Conservation (phyloP, 2,797 vertebrate species). For the Acipenser transmontanus region DNA sequence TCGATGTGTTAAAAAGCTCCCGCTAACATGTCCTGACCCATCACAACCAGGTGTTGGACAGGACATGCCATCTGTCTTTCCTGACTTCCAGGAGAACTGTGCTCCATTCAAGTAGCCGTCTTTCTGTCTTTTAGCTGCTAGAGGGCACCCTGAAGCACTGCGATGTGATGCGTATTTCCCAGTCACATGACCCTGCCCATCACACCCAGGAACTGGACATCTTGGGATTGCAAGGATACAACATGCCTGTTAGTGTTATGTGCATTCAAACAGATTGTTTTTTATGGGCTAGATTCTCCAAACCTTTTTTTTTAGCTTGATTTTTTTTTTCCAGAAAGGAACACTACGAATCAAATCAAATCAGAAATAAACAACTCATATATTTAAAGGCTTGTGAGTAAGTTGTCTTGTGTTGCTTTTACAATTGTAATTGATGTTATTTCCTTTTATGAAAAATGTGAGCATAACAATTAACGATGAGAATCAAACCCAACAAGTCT, state of each 20-base stretch:
- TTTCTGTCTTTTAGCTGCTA: slow-evolving; percentile 94
- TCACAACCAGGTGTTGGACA: slow-evolving; percentile 95
- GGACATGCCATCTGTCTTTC: slow-evolving; percentile 97
- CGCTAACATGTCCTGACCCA: slow-evolving; percentile 93
- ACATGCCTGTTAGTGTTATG: slow-evolving; percentile 30
- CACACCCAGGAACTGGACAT: slow-evolving; percentile 94
- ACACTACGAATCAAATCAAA: too few species aligned
- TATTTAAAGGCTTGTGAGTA: too few species aligned
- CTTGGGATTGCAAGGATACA: slow-evolving; percentile 52
- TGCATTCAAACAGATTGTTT: slow-evolving; percentile 10
- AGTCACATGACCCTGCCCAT: slow-evolving; percentile 95
- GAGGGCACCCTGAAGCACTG: slow-evolving; percentile 91
- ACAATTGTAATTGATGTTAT: too few species aligned
- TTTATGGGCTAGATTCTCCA: not conserved
- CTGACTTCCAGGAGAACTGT: slow-evolving; percentile 97
- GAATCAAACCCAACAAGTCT: too few species aligned
- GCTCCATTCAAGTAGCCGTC: slow-evolving; percentile 93
- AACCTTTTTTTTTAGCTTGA: not conserved
- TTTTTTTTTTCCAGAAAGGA: too few species aligned
- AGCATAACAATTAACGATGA: too few species aligned
- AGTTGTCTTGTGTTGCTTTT: too few species aligned
- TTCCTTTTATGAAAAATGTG: too few species aligned
- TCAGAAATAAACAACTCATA: too few species aligned
- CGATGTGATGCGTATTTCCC: slow-evolving; percentile 95
- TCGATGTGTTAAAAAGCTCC: slow-evolving; percentile 97